Conservation (phyloP, 35 echinoderm and acorn worm genomes). For the Amphiura filiformis region DNA sequence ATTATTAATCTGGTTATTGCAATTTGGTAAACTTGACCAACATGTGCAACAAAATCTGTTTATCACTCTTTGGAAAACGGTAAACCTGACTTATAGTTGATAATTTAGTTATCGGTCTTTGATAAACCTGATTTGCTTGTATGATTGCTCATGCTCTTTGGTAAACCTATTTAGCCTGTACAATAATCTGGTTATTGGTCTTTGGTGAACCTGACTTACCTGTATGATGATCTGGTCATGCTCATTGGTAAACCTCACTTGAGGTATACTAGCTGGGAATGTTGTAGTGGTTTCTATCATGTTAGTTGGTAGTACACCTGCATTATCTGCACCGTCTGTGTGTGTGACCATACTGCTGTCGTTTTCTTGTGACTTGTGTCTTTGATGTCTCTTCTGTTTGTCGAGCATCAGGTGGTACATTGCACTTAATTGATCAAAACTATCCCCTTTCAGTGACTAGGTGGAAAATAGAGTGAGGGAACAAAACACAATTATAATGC, state of each 20-base stretch:
- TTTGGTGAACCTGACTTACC: too few species aligned
- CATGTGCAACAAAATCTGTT: too few species aligned
- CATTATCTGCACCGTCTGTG: constrained; percentile 12
- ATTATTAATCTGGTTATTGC: too few species aligned
- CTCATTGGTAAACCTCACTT: constrained; percentile 67
- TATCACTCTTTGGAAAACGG: too few species aligned
- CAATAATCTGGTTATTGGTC: too few species aligned
- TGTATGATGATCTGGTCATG: constrained; percentile 64
- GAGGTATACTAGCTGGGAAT: constrained; percentile 51
- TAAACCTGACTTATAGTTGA: too few species aligned
- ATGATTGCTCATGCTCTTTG: too few species aligned
- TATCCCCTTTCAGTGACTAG: constrained; percentile 79
- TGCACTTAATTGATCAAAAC: constrained; percentile 94
- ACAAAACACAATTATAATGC: too few species aligned
- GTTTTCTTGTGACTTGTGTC: background rate
- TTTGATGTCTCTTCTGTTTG: constrained; percentile 59
- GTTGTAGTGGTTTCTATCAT: background rate
- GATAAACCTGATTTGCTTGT: too few species aligned
- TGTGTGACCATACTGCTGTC: constrained; percentile 9
- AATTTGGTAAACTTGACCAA: too few species aligned
- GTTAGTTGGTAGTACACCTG: constrained; percentile 16
- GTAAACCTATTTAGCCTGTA: too few species aligned
- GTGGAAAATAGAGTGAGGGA: constrained; percentile 35
- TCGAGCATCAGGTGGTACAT: constrained; percentile 95
- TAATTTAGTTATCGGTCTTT: too few species aligned